Conservation (phyloP, 2,888 invertebrate species). For the Cataglyphis altisquamis region DNA sequence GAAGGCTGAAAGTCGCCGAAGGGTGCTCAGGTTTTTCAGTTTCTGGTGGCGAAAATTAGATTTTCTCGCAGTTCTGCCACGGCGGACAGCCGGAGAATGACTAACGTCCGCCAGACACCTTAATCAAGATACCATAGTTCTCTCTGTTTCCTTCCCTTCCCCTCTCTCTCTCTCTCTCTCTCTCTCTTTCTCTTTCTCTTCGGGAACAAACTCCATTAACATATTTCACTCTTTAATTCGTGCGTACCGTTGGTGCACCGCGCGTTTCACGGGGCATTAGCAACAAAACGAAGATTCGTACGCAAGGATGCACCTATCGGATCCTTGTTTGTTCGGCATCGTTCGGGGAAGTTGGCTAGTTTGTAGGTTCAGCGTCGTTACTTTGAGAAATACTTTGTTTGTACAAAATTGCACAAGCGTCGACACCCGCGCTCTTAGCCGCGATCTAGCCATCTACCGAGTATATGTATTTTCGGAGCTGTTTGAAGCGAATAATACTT, state of each 20-base stretch:
- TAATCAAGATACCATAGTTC: conserved; percentile 81
- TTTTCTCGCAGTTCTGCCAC: conserved; percentile 74
- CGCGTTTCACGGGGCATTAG: conserved; percentile 82
- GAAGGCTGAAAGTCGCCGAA: conserved; percentile 36
- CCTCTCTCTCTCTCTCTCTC: conserved; percentile 30
- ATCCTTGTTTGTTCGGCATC: conserved; percentile 25
- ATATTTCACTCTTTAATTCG: conserved; percentile 83
- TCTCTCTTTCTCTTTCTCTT: conserved; percentile 37
- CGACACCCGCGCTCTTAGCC: conserved; percentile 15
- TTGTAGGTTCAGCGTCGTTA: conserved; percentile 29
- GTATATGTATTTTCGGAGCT: conserved; percentile 34
- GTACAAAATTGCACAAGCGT: conserved; percentile 33
- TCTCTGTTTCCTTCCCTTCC: conserved; percentile 48
- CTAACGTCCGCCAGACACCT: conserved; percentile 81
- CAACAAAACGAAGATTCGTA: conserved; percentile 71
- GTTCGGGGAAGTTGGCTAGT: conserved; percentile 13
- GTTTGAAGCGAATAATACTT: conserved; percentile 15
- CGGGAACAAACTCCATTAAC: conserved; percentile 80
- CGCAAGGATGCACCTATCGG: conserved; percentile 20
- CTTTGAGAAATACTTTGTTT: conserved; percentile 24
- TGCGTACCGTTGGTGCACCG: conserved; percentile 72
- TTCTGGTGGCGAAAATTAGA: conserved; percentile 79
- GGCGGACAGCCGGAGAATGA: conserved; percentile 66
- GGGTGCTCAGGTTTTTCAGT: conserved; percentile 71
- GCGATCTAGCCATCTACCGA: not conserved